Conservation (phyloP, 2,888 invertebrate genomes). For the Junonia oenone region DNA sequence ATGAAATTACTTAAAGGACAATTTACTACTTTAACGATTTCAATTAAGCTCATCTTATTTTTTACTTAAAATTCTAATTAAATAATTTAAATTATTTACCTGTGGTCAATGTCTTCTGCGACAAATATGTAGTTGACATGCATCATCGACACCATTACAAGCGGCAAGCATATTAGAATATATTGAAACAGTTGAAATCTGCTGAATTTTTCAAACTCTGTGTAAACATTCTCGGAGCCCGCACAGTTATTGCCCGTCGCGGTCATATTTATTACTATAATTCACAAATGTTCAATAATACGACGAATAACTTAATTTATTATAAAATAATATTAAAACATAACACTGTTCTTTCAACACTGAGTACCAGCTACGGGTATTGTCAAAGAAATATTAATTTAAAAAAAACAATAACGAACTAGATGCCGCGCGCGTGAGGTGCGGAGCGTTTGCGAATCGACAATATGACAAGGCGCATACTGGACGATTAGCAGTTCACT, state of each 20-base stretch:
- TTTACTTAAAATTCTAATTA: no score
- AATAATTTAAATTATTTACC: constrained; percentile 43
- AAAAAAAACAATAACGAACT: constrained; percentile 21
- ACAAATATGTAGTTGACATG: constrained; percentile 65
- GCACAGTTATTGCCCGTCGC: constrained; percentile 11
- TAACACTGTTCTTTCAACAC: neutral
- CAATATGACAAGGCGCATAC: neutral
- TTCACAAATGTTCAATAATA: constrained; percentile 24
- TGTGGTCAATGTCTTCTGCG: constrained; percentile 53
- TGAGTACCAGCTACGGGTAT: constrained; percentile 25
- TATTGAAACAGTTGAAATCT: constrained; percentile 55
- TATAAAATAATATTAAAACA: neutral
- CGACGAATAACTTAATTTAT: constrained; percentile 9
- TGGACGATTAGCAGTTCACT: neutral
- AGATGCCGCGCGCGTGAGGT: constrained; percentile 16
- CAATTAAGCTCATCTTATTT: no score
- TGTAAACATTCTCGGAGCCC: constrained; percentile 32
- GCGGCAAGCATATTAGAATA: constrained; percentile 49
- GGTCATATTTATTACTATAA: constrained; percentile 19
- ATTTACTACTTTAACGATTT: no score
- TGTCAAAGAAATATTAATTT: constrained; percentile 29
- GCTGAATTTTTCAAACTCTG: constrained; percentile 40
- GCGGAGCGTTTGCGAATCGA: neutral
- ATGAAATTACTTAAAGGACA: no score
- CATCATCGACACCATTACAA: constrained; percentile 56